phyloP scores from a whole-genome alignment of 2,113 vertebrate genomes.

The Chaetodon trifascialis region DNA sequence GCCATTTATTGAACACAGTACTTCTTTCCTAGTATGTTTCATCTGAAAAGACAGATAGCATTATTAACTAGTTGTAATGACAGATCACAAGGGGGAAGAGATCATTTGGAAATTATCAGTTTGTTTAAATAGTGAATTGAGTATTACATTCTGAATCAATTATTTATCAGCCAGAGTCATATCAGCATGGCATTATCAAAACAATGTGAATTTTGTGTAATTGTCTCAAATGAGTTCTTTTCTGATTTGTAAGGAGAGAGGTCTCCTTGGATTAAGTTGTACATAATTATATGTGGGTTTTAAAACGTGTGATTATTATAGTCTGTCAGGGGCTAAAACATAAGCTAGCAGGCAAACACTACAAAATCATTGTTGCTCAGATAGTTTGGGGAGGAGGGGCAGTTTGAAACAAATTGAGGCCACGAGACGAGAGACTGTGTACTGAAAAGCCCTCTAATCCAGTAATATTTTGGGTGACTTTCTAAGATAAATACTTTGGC shows the following conservation, averaged over 20 bases:
- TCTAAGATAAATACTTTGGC: constrained; percentile 79
- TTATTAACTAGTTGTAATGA: constrained; percentile 24
- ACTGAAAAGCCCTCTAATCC: constrained; percentile 76
- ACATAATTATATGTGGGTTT: constrained; percentile 22
- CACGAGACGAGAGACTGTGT: constrained; percentile 63
- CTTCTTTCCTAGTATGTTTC: not conserved
- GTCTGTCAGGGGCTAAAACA: constrained; percentile 1
- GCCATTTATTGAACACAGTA: not conserved
- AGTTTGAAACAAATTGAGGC: constrained; percentile 67
- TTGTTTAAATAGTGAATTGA: constrained; percentile 44
- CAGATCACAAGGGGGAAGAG: not conserved
- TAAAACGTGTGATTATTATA: constrained; percentile 10
- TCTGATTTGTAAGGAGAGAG: constrained; percentile 6
- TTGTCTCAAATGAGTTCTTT: constrained; percentile 29
- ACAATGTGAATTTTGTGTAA: constrained; percentile 24
- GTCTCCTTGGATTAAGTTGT: constrained; percentile 29
- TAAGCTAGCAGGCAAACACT: constrained; percentile 25
- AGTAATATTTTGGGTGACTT: constrained; percentile 76
- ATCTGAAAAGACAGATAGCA: not conserved
- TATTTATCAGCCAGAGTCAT: constrained; percentile 37
- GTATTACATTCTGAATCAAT: constrained; percentile 41
- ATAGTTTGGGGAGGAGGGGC: constrained; percentile 41
- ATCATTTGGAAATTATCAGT: constrained; percentile 5
- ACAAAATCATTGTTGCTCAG: constrained; percentile 11
- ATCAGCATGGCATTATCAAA: constrained; percentile 13